A percentile compares a stretch with the other conserved stretches of the same genome.
Evolutionary conservation across 2,888 invertebrate genomes (phyloP).

Genomic region (Polymixis flavicincta): DNA sequence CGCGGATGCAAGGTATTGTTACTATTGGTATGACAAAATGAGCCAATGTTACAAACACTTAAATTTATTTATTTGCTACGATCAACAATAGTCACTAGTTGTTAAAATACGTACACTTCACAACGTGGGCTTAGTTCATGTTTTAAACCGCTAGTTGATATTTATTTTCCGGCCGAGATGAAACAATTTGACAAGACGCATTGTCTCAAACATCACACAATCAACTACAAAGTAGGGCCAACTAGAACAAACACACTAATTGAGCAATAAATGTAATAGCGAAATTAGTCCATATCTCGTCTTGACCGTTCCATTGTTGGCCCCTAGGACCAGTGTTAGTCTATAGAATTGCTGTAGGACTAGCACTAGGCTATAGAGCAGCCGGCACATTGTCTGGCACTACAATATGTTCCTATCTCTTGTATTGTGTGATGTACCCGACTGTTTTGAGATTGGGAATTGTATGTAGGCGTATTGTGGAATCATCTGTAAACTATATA

Average conservation of each 20-base stretch:
- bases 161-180: background rate
- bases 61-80: background rate
- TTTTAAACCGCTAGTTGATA: background rate
- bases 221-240: background rate
- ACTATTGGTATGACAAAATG: background rate
- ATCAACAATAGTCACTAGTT: background rate
- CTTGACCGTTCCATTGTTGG: slow-evolving; percentile 21
- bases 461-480: background rate
- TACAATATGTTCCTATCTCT: slow-evolving; percentile 40
- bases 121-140: background rate
- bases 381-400: slow-evolving; percentile 16
- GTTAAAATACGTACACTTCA: background rate
- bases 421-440: slow-evolving; percentile 19
- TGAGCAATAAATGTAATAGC: background rate
- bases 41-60: background rate
- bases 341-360: background rate
- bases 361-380: background rate
- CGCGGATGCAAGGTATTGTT: background rate
- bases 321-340: background rate
- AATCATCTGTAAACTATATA: too few species aligned
- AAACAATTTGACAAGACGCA: background rate
- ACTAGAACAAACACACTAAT: background rate
- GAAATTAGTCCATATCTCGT: slow-evolving; percentile 17
- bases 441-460: slow-evolving; percentile 11
- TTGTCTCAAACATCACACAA: background rate